Percentiles rank a stretch among this genome's conserved stretches.
Evolutionary conservation across 2,797 vertebrate genomes (phyloP).

Genomic region (Manis javanica): DNA sequence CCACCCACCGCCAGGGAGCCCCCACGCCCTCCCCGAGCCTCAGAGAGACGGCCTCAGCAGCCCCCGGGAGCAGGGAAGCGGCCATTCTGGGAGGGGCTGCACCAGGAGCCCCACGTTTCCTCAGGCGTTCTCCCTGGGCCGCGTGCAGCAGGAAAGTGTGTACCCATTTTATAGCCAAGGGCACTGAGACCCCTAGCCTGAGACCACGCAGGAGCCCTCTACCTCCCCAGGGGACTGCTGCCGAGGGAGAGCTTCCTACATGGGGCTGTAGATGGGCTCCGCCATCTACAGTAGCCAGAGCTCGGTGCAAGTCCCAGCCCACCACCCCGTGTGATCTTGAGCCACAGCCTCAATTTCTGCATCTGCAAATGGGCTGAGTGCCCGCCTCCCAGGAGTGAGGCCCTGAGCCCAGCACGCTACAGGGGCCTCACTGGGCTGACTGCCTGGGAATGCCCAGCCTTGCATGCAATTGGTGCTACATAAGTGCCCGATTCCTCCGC

Average conservation of each 20-base stretch:
- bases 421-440: rapidly evolving
- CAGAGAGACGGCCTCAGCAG: neutral
- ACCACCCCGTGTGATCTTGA: neutral
- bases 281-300: neutral
- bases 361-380: neutral
- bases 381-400: neutral
- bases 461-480: neutral
- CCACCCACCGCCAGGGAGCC: too few relatives aligned
- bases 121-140: neutral
- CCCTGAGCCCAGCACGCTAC: rapidly evolving
- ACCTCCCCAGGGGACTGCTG: neutral
- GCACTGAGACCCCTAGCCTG: neutral
- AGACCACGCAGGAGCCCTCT: neutral
- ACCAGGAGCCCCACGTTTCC: neutral
- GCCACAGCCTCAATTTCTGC: neutral
- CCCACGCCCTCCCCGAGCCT: neutral
- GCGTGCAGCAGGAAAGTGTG: rapidly evolving
- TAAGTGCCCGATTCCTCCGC: neutral
- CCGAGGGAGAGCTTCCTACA: neutral
- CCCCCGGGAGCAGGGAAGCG: neutral
- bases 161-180: neutral
- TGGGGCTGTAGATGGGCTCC: too few relatives aligned
- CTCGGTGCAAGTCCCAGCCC: too few relatives aligned
- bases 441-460: rapidly evolving
- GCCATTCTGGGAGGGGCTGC: neutral